phyloP scores from a whole-genome alignment of 1,140 invertebrate genomes.

The Drosophila bifasciata region DNA sequence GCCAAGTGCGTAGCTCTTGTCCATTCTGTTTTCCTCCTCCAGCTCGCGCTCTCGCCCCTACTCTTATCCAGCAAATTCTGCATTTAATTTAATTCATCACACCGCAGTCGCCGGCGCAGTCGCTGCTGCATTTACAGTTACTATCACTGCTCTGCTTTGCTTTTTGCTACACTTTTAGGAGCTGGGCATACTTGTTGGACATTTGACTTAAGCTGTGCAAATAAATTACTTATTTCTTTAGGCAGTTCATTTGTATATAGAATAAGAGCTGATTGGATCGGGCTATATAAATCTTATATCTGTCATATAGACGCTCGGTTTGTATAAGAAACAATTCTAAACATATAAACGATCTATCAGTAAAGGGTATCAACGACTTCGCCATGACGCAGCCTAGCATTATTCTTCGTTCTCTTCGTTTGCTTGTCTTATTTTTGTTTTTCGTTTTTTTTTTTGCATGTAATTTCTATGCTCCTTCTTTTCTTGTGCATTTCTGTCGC shows the following conservation, averaged over 20 bases:
- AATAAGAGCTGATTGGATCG: no score
- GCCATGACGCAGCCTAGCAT: no score
- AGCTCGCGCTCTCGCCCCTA: not conserved
- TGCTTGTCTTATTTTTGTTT: not conserved
- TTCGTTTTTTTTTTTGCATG: not conserved
- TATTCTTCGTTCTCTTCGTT: not conserved
- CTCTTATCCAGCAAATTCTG: constrained; percentile 26
- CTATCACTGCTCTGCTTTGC: not conserved
- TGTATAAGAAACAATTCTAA: no score
- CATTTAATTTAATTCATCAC: constrained; percentile 67
- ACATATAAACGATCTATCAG: no score
- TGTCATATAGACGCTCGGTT: no score
- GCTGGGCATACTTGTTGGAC: no score
- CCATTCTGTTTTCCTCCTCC: not conserved
- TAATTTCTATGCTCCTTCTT: constrained; percentile 6
- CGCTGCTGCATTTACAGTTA: constrained; percentile 8
- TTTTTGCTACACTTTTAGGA: not conserved
- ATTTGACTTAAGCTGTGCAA: no score
- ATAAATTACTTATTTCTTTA: no score
- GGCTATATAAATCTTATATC: no score
- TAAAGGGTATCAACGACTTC: no score
- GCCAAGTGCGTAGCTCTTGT: constrained; percentile 27
- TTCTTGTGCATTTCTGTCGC: constrained; percentile 33
- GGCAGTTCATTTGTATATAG: no score
- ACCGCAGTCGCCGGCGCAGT: not conserved